Conservation (phyloP, 2,113 vertebrate genomes). For the Reinhardtius hippoglossoides region DNA sequence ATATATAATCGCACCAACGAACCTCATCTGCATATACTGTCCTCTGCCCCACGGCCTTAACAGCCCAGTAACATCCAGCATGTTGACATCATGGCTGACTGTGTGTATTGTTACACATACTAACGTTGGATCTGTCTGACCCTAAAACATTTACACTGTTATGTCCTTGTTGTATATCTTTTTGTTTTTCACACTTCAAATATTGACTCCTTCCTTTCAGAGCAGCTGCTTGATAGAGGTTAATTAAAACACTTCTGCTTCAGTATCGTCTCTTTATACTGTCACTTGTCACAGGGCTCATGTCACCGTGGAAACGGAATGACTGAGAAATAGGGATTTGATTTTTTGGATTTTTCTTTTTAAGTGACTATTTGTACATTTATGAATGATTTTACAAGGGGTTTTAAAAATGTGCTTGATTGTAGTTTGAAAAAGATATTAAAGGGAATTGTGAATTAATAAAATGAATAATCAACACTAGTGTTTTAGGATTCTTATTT, state of each 20-base stretch:
- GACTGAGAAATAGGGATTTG: not conserved
- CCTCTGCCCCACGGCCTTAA: not conserved
- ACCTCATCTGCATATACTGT: not conserved
- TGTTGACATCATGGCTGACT: not conserved
- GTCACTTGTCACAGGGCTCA: not conserved
- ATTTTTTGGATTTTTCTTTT: conserved; percentile 8
- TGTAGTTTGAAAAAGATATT: conserved; percentile 20
- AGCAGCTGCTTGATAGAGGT: not conserved
- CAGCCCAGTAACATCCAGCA: not conserved
- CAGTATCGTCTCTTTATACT: not conserved
- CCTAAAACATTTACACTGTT: not conserved
- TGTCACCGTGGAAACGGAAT: not conserved
- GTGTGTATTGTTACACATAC: too few species aligned
- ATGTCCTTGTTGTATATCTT: not conserved
- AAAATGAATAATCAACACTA: conserved; percentile 19
- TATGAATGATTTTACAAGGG: conserved; percentile 37
- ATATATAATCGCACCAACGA: not conserved
- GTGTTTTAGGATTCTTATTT: not conserved
- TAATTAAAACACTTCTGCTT: not conserved
- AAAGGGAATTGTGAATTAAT: conserved; percentile 59
- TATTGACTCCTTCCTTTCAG: too few species aligned
- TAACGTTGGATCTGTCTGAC: not conserved
- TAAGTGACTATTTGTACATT: conserved; percentile 33
- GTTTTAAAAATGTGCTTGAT: conserved; percentile 25
- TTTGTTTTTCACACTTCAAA: too few species aligned